Percentiles rank a stretch among this genome's conserved stretches.
Evolutionary conservation across 2,797 vertebrate species (phyloP).

Genomic region (Pseudochromis fuscus): DNA sequence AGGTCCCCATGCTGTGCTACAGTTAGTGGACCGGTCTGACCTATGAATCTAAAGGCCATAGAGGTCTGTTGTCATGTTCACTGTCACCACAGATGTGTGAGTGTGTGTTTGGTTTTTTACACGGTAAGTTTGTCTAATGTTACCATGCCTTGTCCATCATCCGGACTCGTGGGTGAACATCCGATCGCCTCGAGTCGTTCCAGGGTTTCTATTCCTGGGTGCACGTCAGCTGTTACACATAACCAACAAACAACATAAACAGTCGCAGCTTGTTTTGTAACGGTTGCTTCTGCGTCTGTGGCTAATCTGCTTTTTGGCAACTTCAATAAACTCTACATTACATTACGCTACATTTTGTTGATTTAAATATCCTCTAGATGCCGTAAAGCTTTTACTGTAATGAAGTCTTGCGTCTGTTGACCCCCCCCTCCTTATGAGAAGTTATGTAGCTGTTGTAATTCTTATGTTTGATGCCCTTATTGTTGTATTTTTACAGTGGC

Average conservation of each 20-base stretch:
- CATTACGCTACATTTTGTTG: neutral
- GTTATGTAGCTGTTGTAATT: neutral
- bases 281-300: slow-evolving; percentile 9
- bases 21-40: slow-evolving; percentile 65
- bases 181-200: slow-evolving; percentile 68
- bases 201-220: slow-evolving; percentile 71
- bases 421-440: neutral
- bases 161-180: slow-evolving; percentile 53
- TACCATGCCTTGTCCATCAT: slow-evolving; percentile 67
- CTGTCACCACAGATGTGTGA: slow-evolving; percentile 59
- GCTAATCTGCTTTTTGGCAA: slow-evolving; percentile 2
- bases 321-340: neutral
- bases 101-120: slow-evolving; percentile 38
- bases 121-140: slow-evolving; percentile 61
- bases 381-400: neutral
- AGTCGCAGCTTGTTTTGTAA: slow-evolving; percentile 23
- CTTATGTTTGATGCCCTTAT: neutral
- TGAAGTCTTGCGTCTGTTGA: slow-evolving; percentile 5
- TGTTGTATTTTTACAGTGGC: neutral
- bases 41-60: slow-evolving; percentile 72
- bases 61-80: slow-evolving; percentile 72
- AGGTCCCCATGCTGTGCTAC: slow-evolving; percentile 49
- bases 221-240: slow-evolving; percentile 68
- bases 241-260: slow-evolving; percentile 41
- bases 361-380: neutral